Base-by-base conservation (phyloP, 2,888 invertebrate species). In the Netelia melanura region DNA sequence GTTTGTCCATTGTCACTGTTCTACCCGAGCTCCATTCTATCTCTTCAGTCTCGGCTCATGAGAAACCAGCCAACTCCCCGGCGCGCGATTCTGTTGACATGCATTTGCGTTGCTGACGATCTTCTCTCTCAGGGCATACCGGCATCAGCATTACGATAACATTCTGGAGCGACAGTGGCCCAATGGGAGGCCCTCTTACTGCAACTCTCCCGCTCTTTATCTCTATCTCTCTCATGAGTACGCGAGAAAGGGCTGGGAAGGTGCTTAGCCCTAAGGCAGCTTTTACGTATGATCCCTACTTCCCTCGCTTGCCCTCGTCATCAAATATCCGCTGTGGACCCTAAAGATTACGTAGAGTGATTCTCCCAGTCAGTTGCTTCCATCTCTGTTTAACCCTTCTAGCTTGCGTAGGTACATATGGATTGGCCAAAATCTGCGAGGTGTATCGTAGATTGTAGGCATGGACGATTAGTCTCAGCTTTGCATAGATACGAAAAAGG, bases 1-100 rank as follows among this genome's bases (percentile, higher is more conserved):
- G 87, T 87, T 89, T 87, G 88, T 83, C 77, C 83, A 77, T 61
- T 56, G 82, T 62, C 74, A 58, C 38, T 54, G 21, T 44, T 56
- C 8, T 9, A 10, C 75, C 17, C 1, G 21, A 43, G 17, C 21
- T 52, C 30, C 43, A 23, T 54, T 54, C 65, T 21, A 23, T 65
- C 76, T 43, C 64, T 67, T 23, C 70, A 25, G 17, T 23, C 75
- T 21, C 6, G 38, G 38, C 48, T 48, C 48, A 48, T 48, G 48
- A 48, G 48, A 48, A 48, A 48, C 14, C 48, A 14, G 48, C 48
- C 48, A 71, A 82, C 38, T 5, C 58, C 25, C 30, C 14, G n/a
- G 64, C 23, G 68, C 79, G 72, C 81, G 83, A 65, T 58, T 38
- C 21, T 81, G 82, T 84, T 85, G 86, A 89, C 81, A 83, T 54